Evolutionary conservation across 2,113 vertebrate genomes (phyloP).

Genomic region (Dasyurus viverrinus): DNA sequence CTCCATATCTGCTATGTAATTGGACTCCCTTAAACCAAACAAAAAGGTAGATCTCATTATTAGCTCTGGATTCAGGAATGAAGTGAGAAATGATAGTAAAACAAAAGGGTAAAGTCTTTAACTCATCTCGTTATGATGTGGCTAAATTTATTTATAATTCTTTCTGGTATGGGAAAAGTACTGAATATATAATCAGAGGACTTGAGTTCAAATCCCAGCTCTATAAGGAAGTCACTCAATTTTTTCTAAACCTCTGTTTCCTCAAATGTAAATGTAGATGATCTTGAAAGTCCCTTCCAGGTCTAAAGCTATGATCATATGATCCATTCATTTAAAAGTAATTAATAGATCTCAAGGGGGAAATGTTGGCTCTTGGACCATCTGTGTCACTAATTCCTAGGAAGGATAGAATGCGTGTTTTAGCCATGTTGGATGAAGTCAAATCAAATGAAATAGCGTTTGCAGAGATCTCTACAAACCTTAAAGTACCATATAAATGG

Average conservation of each 20-base stretch:
- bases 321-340: conserved; percentile 9
- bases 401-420: not conserved
- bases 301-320: not conserved
- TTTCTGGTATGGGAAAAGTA: not conserved
- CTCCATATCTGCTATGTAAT: not conserved
- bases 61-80: not conserved
- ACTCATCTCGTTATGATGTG: not conserved
- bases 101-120: not conserved
- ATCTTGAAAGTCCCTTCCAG: not conserved
- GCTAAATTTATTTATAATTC: not conserved
- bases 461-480: not conserved
- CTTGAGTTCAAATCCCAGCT: not conserved
- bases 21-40: conserved; percentile 9
- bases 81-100: not conserved
- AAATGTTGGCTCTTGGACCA: not conserved
- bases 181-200: not conserved
- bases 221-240: not conserved
- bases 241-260: not conserved
- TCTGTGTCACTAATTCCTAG: not conserved
- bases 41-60: conserved; percentile 1
- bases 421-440: not conserved
- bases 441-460: not conserved
- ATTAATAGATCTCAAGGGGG: not conserved
- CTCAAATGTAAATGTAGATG: not conserved
- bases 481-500: not conserved